phyloP scores from a whole-genome alignment of 2,888 invertebrate genomes.

The Ophion slaviceki region DNA sequence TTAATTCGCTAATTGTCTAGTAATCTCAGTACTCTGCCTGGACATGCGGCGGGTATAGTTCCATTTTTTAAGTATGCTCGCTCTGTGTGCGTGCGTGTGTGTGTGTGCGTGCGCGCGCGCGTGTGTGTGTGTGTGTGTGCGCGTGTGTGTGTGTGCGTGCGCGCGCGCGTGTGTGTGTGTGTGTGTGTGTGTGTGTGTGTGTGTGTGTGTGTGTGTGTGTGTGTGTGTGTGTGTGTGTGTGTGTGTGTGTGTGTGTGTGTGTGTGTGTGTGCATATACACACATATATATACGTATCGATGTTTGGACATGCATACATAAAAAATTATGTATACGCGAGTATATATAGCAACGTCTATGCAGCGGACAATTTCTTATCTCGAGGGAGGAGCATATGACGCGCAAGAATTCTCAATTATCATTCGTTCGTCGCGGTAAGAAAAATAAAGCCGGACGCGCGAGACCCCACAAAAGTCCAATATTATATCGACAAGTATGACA shows the following conservation, averaged over 20 bases:
- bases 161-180: too few species aligned
- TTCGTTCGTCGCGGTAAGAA: conserved; percentile 49
- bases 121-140: too few species aligned
- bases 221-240: too few species aligned
- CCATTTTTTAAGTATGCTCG: neutral
- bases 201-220: too few species aligned
- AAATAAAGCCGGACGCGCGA: neutral
- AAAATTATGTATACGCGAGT: neutral
- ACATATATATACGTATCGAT: neutral
- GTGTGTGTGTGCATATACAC: neutral
- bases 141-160: too few species aligned
- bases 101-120: too few species aligned
- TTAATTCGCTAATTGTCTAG: neutral
- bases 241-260: too few species aligned
- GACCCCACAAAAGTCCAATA: neutral
- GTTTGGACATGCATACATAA: neutral
- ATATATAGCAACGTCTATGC: neutral
- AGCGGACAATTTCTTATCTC: conserved; percentile 49
- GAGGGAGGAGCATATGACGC: conserved; percentile 56
- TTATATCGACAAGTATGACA: conserved; percentile 11
- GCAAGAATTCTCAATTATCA: conserved; percentile 42
- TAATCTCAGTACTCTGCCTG: neutral
- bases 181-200: too few species aligned
- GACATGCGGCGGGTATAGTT: neutral
- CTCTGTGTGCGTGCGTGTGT: too few species aligned